A percentile compares a stretch with the other conserved stretches of the same genome.
Conservation (phyloP, 2,888 invertebrate species). For the Dicycla oo region DNA sequence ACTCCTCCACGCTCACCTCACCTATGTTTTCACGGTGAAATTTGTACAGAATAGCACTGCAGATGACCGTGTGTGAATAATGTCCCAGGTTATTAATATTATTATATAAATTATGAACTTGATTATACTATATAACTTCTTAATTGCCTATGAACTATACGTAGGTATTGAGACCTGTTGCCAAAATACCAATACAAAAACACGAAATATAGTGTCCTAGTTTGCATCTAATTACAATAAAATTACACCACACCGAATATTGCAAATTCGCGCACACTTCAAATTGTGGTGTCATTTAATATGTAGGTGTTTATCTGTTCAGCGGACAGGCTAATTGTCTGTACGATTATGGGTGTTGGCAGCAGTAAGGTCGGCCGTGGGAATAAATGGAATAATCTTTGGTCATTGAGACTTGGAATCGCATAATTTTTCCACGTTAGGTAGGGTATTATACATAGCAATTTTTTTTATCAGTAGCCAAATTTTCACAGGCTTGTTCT, state of each 20-base stretch:
- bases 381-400: slow-evolving; percentile 44
- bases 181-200: slow-evolving; percentile 3
- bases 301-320: slow-evolving; percentile 55
- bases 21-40: no score
- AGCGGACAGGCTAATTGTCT: slow-evolving; percentile 53
- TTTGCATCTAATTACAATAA: slow-evolving; percentile 59
- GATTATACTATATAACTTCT: background rate
- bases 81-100: no score
- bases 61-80: no score
- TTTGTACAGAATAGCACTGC: no score
- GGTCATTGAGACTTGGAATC: background rate
- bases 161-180: background rate
- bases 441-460: no score
- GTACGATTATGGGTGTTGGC: slow-evolving; percentile 45
- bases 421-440: slow-evolving; percentile 7
- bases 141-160: background rate
- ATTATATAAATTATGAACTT: no score
- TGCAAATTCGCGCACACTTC: slow-evolving; percentile 58
- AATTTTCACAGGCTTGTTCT: no score
- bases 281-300: slow-evolving; percentile 65
- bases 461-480: no score
- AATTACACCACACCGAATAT: slow-evolving; percentile 64
- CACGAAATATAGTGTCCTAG: slow-evolving; percentile 32
- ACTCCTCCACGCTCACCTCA: no score
- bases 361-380: slow-evolving; percentile 50